Conservation (phyloP, 1,140 invertebrate genomes). For the Cryptotermes secundus region DNA sequence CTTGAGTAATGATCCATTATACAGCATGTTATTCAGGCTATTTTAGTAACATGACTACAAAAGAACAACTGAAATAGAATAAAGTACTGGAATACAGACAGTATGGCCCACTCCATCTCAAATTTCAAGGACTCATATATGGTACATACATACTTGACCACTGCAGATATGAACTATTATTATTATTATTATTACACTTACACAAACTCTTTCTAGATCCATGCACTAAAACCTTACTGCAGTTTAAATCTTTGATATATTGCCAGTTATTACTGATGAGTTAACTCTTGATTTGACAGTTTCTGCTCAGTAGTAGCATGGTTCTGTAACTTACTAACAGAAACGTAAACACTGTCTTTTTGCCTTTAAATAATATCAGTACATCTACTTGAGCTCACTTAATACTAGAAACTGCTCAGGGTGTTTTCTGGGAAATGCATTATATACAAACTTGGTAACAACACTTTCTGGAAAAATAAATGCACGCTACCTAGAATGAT, state of each 20-base stretch:
- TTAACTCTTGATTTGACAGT: background rate
- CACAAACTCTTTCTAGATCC: background rate
- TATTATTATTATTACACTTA: constrained; percentile 3
- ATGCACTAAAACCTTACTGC: background rate
- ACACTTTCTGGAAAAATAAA: background rate
- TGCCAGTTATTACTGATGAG: background rate
- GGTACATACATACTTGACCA: background rate
- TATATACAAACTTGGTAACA: too few species aligned
- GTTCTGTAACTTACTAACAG: background rate
- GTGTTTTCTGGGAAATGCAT: too few species aligned
- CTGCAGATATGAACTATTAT: background rate
- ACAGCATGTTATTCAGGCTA: too few species aligned
- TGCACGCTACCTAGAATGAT: background rate
- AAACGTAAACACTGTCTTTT: background rate
- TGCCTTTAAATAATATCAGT: background rate
- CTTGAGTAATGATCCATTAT: too few species aligned
- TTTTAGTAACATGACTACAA: too few species aligned
- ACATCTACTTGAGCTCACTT: too few species aligned
- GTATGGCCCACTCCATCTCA: background rate
- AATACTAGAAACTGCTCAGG: too few species aligned
- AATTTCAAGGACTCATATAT: background rate
- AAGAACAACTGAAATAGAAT: too few species aligned
- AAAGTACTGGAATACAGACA: too few species aligned
- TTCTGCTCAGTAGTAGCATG: background rate
- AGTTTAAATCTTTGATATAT: constrained; percentile 2